Evolutionary conservation across 2,113 vertebrate species (phyloP), one percentile per base, ranked within the genome.

Genomic region (Amphiprion percula): DNA sequence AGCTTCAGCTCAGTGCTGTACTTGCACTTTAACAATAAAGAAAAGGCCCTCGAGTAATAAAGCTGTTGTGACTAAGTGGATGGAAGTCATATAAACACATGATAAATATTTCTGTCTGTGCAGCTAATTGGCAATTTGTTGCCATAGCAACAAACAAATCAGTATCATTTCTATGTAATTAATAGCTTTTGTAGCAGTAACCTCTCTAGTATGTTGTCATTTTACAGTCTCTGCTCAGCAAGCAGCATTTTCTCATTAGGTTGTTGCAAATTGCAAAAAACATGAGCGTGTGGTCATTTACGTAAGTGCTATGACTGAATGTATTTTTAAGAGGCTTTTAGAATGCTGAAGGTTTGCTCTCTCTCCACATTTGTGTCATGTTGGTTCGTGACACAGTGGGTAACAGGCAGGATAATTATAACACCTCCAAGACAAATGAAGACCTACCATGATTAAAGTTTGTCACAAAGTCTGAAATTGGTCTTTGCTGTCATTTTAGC

Each of bases 41-140:
- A 14, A 44, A 15, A 39, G 59, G 50, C 19, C 80, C 67, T 82
- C 33, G 10, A 85, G 41, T 15, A 15, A 88, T 67, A 80, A 54
- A 67, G 52, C 78, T 66, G 49, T 52, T 70, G 56, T 65, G 21
- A 73, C 41, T 47, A 33, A 52, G 74, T 44, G 24, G 63, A 80
- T 58, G 53, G 49, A 81, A 68, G 56, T 89, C 68, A 84, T 84
- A 80, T 66, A 83, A 82, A 89, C 68, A 77, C 87, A 81, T 68
- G 74, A 87, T 79, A 86, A 86, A 62, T 60, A 62, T 80, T 87
- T 90, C 90, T 87, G 26, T 26, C 68, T 65, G 77, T 70, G 65
- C 62, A 85, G 73, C 83, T 92, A 94, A 94, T 94, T 92, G 90
- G 71, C 86, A 89, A 92, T 93, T 91, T 92, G 87, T 90, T 87